A percentile compares a stretch with the other conserved stretches of the same genome.
Conservation (phyloP, 2,888 invertebrate species). For the Stenotaenia linearis region DNA sequence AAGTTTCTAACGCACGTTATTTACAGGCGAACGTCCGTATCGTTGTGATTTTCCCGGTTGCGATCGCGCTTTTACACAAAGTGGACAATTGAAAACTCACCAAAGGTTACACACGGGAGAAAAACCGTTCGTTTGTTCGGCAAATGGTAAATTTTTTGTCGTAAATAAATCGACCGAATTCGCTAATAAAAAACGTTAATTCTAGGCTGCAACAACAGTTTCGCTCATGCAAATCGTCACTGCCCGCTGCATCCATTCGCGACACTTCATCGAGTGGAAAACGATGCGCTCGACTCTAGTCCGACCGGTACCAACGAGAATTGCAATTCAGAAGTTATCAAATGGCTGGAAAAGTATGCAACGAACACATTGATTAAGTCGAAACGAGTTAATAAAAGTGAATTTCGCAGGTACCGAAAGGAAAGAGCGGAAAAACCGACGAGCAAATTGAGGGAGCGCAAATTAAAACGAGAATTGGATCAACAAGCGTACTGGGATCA, state of each 20-base stretch:
- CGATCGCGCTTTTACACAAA: constrained; percentile 65
- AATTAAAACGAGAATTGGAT: constrained; percentile 35
- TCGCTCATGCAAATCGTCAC: constrained; percentile 70
- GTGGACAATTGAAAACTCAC: constrained; percentile 70
- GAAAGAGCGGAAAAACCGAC: constrained; percentile 29
- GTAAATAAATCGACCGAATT: too few species aligned
- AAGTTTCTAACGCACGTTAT: too few species aligned
- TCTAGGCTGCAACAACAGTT: constrained; percentile 58
- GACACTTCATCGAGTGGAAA: constrained; percentile 53
- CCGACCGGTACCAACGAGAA: constrained; percentile 48
- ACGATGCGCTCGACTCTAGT: constrained; percentile 51
- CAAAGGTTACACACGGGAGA: constrained; percentile 70
- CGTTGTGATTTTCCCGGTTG: constrained; percentile 67
- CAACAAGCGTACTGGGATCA: constrained; percentile 34
- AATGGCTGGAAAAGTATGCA: constrained; percentile 53
- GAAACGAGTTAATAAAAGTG: too few species aligned
- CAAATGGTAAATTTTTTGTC: constrained; percentile 47
- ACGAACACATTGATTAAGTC: too few species aligned
- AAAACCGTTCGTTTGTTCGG: constrained; percentile 65
- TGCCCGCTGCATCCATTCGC: constrained; percentile 66
- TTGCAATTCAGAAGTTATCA: constrained; percentile 52
- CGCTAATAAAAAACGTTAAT: too few species aligned
- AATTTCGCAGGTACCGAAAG: constrained; percentile 27
- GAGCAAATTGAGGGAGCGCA: constrained; percentile 31
- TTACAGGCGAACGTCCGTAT: constrained; percentile 65